A percentile compares a stretch with the other conserved stretches of the same genome.
phyloP scores from a whole-genome alignment of 2,797 vertebrate genomes.

The Hyperoplus lanceolatus region DNA sequence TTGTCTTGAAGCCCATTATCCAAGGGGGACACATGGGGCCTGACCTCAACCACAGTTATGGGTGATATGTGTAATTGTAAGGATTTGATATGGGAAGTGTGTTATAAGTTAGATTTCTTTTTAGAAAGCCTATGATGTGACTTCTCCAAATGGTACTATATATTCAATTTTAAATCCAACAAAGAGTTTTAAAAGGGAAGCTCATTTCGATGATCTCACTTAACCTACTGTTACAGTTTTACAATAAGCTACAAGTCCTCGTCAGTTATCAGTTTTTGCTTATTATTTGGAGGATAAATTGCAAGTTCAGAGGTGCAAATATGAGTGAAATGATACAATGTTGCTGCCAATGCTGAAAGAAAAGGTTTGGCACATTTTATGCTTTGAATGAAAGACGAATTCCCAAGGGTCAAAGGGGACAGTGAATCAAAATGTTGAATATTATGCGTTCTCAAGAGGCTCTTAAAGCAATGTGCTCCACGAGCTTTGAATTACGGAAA shows the following conservation, averaged over 20 bases:
- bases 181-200: not conserved
- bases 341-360: constrained; percentile 32
- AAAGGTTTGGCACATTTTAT: constrained; percentile 36
- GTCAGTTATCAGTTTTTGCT: not conserved
- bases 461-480: not conserved
- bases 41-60: not conserved
- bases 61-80: not conserved
- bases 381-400: constrained; percentile 33
- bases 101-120: not conserved
- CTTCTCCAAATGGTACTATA: not conserved
- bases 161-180: not conserved
- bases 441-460: not conserved
- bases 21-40: not conserved
- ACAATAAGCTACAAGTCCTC: not conserved
- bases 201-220: not conserved
- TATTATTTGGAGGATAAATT: not conserved
- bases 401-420: not conserved
- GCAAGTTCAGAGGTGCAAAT: constrained; percentile 41
- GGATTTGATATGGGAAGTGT: not conserved
- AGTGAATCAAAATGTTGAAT: constrained; percentile 12
- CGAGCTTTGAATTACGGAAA: constrained; percentile 48
- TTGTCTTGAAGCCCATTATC: not conserved
- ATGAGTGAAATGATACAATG: constrained; percentile 28
- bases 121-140: no score
- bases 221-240: not conserved